Percentiles rank a stretch among this genome's conserved stretches.
phyloP scores from a whole-genome alignment of 1,140 invertebrate genomes.

The Drosophila tsacasi region DNA sequence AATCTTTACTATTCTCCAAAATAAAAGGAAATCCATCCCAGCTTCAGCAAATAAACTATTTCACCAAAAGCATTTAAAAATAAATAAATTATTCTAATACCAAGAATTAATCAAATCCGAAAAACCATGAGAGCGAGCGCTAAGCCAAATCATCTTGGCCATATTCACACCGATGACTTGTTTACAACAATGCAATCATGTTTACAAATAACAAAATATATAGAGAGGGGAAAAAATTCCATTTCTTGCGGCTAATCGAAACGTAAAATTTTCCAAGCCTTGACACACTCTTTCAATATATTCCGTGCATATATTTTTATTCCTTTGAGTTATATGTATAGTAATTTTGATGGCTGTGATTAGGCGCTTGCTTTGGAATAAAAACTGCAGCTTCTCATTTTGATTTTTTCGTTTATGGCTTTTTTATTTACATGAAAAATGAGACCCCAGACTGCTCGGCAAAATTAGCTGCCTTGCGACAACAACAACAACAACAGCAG shows the following conservation, averaged over 20 bases:
- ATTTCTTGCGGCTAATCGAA: slow-evolving; percentile 63
- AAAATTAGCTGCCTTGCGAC: slow-evolving; percentile 66
- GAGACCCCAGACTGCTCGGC: slow-evolving; percentile 34
- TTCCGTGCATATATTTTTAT: slow-evolving; percentile 24
- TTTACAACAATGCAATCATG: slow-evolving; percentile 75
- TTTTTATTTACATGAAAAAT: slow-evolving; percentile 72
- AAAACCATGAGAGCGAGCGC: slow-evolving; percentile 29
- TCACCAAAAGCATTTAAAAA: slow-evolving; percentile 62
- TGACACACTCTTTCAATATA: slow-evolving; percentile 75
- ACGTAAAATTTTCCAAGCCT: slow-evolving; percentile 72
- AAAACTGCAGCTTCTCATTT: slow-evolving; percentile 50
- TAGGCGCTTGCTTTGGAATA: slow-evolving; percentile 22
- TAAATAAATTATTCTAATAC: slow-evolving; percentile 78
- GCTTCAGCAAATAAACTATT: slow-evolving; percentile 25
- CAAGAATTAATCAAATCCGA: slow-evolving; percentile 62
- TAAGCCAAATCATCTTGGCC: slow-evolving; percentile 46
- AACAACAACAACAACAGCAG: neutral
- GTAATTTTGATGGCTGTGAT: slow-evolving; percentile 51
- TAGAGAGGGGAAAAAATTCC: slow-evolving; percentile 42
- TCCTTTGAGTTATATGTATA: slow-evolving; percentile 29
- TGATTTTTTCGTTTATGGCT: slow-evolving; percentile 51
- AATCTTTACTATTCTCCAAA: slow-evolving; percentile 6
- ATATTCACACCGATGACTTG: slow-evolving; percentile 64
- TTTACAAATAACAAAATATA: slow-evolving; percentile 69
- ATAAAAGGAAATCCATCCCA: neutral